Evolutionary conservation across 2,888 invertebrate species (phyloP).

Genomic region (Ectropis crepuscularia): DNA sequence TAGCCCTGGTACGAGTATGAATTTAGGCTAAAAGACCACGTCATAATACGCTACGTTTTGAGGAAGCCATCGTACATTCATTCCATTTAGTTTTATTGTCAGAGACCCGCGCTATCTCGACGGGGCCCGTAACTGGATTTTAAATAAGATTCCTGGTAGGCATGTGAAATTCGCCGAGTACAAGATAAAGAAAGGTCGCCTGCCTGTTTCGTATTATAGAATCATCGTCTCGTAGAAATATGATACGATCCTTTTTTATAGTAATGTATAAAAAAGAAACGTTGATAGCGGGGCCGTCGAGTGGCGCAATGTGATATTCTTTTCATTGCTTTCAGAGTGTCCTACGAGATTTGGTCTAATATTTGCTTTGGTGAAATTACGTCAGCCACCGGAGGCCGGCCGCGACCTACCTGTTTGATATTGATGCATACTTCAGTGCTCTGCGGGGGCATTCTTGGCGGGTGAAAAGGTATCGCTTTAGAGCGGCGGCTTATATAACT

Average conservation of each 20-base stretch:
- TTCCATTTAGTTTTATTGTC: constrained; percentile 85
- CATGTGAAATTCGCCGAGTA: constrained; percentile 77
- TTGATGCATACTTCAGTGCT: constrained; percentile 80
- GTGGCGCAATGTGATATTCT: constrained; percentile 64
- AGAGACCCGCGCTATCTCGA: constrained; percentile 81
- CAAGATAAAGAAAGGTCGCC: constrained; percentile 83
- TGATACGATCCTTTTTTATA: constrained; percentile 75
- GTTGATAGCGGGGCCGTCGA: constrained; percentile 57
- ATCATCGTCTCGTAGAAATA: constrained; percentile 70
- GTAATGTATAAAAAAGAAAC: constrained; percentile 62
- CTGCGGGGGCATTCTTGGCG: constrained; percentile 53
- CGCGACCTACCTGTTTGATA: constrained; percentile 76
- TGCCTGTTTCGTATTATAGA: constrained; percentile 74
- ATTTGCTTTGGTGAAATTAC: constrained; percentile 80
- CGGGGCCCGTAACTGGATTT: constrained; percentile 80
- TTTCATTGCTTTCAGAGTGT: constrained; percentile 68
- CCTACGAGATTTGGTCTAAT: constrained; percentile 76
- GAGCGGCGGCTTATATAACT: constrained; percentile 29
- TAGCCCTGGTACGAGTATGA: constrained; percentile 65
- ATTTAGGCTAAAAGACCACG: constrained; percentile 66
- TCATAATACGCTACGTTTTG: constrained; percentile 75
- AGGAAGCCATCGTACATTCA: constrained; percentile 81
- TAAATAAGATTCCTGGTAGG: constrained; percentile 81
- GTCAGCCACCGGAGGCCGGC: constrained; percentile 63
- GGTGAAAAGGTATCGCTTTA: constrained; percentile 56